Percentiles rank a stretch among this genome's conserved stretches.
Conservation (phyloP, 2,888 invertebrate genomes). For the Drosophila fulvimacula region DNA sequence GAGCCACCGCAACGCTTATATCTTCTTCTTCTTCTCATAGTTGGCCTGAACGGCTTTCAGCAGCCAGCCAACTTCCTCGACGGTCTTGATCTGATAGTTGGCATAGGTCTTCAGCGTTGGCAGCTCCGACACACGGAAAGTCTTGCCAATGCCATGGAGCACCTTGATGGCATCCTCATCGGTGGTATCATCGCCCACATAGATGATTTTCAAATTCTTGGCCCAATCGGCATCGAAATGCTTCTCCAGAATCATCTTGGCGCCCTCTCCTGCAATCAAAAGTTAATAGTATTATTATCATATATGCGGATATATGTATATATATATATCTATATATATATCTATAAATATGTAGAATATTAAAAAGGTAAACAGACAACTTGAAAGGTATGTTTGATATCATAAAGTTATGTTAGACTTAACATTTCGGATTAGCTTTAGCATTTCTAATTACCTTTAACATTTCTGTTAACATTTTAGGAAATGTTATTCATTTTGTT, state of each 20-base stretch:
- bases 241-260: slow-evolving; percentile 90
- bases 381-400: too few relatives aligned
- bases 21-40: slow-evolving; percentile 84
- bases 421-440: background rate
- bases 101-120: slow-evolving; percentile 90
- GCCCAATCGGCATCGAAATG: slow-evolving; percentile 92
- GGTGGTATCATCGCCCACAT: slow-evolving; percentile 94
- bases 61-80: slow-evolving; percentile 90
- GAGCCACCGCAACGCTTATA: slow-evolving; percentile 48
- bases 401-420: too few relatives aligned
- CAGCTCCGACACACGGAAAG: slow-evolving; percentile 90
- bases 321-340: too few relatives aligned
- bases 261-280: slow-evolving; percentile 86
- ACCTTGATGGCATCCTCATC: slow-evolving; percentile 96
- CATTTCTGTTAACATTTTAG: background rate
- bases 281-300: background rate
- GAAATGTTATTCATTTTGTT: background rate
- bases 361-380: too few relatives aligned
- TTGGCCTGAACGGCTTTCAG: slow-evolving; percentile 88
- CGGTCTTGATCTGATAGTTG: slow-evolving; percentile 89
- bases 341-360: background rate
- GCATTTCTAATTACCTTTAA: background rate
- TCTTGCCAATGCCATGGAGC: slow-evolving; percentile 87
- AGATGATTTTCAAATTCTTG: slow-evolving; percentile 91
- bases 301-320: fast-evolving